These are phyloP conservation scores for Lamprotornis superbus DNA, from an alignment of 2,113 vertebrate species.

Conservation along the genomic window DNA sequence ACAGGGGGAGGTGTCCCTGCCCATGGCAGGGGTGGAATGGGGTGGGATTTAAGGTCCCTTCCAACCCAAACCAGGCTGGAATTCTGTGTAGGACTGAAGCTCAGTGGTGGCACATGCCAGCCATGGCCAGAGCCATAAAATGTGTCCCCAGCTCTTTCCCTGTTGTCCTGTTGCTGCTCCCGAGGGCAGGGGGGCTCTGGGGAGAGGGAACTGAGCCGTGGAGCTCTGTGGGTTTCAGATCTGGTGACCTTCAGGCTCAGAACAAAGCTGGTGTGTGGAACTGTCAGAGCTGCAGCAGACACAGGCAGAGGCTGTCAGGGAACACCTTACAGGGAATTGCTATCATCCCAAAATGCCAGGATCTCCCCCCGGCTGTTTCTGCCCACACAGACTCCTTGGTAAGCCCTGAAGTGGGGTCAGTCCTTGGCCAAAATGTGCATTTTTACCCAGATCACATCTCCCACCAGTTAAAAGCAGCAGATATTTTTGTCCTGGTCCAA, in stretches of 20 bases:
- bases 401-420: background rate
- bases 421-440: background rate
- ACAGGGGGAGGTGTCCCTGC: background rate
- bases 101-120: background rate
- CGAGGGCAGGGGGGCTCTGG: background rate
- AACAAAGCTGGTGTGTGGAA: background rate
- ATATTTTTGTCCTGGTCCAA: background rate
- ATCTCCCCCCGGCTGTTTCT: background rate
- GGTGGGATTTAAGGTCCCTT: fast-evolving
- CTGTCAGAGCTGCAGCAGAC: background rate
- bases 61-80: background rate
- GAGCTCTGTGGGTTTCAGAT: background rate
- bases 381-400: background rate
- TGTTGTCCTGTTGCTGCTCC: background rate
- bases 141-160: background rate
- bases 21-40: background rate
- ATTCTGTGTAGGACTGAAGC: background rate
- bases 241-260: background rate
- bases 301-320: fast-evolving
- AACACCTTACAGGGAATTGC: background rate
- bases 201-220: background rate
- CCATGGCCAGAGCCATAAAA: background rate
- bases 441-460: background rate
- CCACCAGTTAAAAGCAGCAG: background rate
- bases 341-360: background rate